phyloP scores from a whole-genome alignment of 1,140 invertebrate species.

The Drosophila eugracilis region DNA sequence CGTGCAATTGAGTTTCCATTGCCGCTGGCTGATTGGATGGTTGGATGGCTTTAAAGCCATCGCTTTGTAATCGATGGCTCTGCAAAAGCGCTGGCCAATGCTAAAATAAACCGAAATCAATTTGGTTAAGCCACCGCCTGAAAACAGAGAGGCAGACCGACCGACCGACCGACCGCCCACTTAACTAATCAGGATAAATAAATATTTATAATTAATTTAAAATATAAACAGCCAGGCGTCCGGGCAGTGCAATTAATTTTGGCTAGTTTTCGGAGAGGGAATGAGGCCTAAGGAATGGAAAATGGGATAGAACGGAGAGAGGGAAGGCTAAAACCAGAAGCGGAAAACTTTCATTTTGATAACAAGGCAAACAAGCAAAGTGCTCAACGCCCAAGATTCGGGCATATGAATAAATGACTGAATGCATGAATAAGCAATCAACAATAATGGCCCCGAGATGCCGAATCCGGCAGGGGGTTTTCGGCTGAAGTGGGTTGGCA shows the following conservation, averaged over 20 bases:
- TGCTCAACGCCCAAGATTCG: conserved; percentile 46
- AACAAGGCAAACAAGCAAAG: conserved; percentile 54
- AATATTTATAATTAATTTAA: conserved; percentile 84
- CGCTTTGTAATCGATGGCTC: conserved; percentile 66
- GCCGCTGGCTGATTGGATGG: conserved; percentile 30
- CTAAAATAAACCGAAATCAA: conserved; percentile 81
- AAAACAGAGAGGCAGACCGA: conserved; percentile 1
- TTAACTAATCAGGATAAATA: conserved; percentile 80
- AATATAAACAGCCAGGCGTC: conserved; percentile 71
- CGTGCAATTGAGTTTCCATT: conserved; percentile 48
- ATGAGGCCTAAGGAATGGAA: background rate
- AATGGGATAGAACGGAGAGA: background rate
- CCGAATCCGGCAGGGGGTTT: conserved; percentile 1
- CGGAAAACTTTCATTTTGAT: conserved; percentile 56
- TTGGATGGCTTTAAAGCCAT: conserved; percentile 64
- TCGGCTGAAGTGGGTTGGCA: no score
- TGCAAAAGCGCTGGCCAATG: conserved; percentile 45
- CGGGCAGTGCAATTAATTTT: conserved; percentile 73
- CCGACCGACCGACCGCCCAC: conserved; percentile 16
- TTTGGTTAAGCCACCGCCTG: conserved; percentile 66
- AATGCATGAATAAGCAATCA: conserved; percentile 81
- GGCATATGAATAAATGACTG: conserved; percentile 80
- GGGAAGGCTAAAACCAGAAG: background rate
- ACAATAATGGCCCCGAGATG: conserved; percentile 64
- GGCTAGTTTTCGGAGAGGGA: conserved; percentile 29